Base-by-base conservation (phyloP, 2,888 invertebrate genomes). In the Eurois occulta region DNA sequence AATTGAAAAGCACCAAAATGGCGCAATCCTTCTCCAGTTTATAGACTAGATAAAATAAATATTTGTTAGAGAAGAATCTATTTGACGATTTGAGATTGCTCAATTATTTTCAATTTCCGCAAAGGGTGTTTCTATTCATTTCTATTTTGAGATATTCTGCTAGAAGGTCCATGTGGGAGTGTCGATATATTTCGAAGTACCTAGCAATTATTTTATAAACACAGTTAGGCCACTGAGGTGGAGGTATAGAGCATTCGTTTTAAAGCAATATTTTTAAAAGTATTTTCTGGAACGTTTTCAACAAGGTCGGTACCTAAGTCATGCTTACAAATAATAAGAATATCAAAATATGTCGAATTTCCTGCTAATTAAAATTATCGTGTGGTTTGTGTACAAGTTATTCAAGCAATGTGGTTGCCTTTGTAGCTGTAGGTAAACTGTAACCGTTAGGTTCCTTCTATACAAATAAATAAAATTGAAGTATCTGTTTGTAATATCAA, bases 1-100 rank as follows among this genome's bases (percentile, higher is more conserved):
- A 78, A 77, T 77, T 81, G 77, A 72, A 80, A 60, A 81, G 52
- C 67, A 69, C 60, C 35, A 55, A 73, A 78, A 78, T 78, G 38
- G 74, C 16, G 16, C 41, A 76, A 38, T 83, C 60, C 68, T 16
- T 48, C 52, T 60, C 24, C 55, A 65, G 60, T 80, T 73, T 67
- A 76, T 73, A 64, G 35, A 64, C 58, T 64, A 3, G 38, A 38
- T 65, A 52, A 68, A 75, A 71, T 84, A 70, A 84, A 75, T 82
- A 75, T 84, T 71, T 74, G 66, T n/a, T 2, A 16, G 38, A 74
- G 16, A 41, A 74, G 16, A 41, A 65, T n/a, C 16, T 41, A 60
- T 76, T 60, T 69, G 10, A 58, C 16, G 32, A 60, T 74, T 46
- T 69, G 10, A 65, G 43, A 41, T 43, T 48, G 78, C 66, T 71